These are phyloP conservation scores for Zaprionus africanus DNA, from an alignment of 1,140 invertebrate genomes.

Conservation along the genomic window DNA sequence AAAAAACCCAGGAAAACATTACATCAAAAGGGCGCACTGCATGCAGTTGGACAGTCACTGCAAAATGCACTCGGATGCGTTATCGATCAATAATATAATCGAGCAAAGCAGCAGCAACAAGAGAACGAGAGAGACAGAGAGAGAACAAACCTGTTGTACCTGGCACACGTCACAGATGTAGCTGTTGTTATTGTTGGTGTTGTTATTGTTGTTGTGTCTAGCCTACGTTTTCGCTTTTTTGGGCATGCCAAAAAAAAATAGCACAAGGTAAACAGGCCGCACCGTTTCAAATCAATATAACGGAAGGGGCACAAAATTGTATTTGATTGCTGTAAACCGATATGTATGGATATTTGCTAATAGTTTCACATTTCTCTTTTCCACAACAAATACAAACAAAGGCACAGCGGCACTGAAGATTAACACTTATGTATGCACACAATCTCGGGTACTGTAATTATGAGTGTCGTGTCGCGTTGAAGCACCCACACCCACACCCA, in stretches of 20 bases:
- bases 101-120: slow-evolving; percentile 32
- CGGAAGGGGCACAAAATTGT: slow-evolving; percentile 12
- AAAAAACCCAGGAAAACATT: slow-evolving; percentile 38
- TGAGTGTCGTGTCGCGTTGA: slow-evolving; percentile 38
- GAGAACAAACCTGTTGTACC: slow-evolving; percentile 49
- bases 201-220: slow-evolving; percentile 22
- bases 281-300: slow-evolving; percentile 15
- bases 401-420: slow-evolving; percentile 8
- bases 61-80: slow-evolving; percentile 7
- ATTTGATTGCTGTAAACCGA: slow-evolving; percentile 16
- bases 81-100: slow-evolving; percentile 45
- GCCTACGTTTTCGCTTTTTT: slow-evolving; percentile 67
- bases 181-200: slow-evolving; percentile 46
- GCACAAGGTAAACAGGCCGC: slow-evolving; percentile 69
- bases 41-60: slow-evolving; percentile 43
- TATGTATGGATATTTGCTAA: slow-evolving; percentile 18
- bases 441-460: slow-evolving; percentile 26
- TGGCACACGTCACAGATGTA: slow-evolving; percentile 37
- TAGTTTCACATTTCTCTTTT: slow-evolving; percentile 1
- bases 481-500: slow-evolving; percentile 57
- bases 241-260: slow-evolving; percentile 34
- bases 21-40: slow-evolving; percentile 38
- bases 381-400: slow-evolving; percentile 6
- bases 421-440: slow-evolving; percentile 11
- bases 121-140: slow-evolving; percentile 20